Conservation (phyloP, 2,113 vertebrate genomes). For the Progne subis region DNA sequence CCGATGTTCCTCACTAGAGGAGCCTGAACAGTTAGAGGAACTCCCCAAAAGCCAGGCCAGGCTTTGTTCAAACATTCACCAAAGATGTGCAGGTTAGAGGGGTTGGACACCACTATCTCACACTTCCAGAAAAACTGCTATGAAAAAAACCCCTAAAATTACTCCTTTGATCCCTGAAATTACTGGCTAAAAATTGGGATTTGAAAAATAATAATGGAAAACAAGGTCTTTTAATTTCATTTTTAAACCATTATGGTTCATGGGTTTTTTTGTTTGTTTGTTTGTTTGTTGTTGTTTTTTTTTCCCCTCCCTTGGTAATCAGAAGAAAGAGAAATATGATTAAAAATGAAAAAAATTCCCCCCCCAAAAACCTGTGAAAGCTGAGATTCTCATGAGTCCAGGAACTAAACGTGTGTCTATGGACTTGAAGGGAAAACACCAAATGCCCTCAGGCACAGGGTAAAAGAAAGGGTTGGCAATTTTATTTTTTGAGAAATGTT, state of each 20-base stretch:
- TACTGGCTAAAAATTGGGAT: background rate
- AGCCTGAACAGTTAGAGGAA: background rate
- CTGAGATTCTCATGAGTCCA: background rate
- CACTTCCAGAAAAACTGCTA: background rate
- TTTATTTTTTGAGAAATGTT: background rate
- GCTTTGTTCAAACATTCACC: background rate
- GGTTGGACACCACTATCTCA: background rate
- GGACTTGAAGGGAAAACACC: background rate
- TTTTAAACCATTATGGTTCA: background rate
- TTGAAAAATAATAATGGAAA: constrained; percentile 26
- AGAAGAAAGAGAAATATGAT: constrained; percentile 35
- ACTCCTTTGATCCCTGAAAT: background rate
- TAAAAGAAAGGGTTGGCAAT: background rate
- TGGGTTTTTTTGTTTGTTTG: background rate
- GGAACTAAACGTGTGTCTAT: background rate
- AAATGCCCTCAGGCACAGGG: background rate
- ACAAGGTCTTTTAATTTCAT: background rate
- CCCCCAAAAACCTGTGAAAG: constrained; percentile 2
- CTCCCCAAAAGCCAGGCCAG: background rate
- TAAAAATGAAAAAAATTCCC: background rate
- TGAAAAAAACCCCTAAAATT: background rate
- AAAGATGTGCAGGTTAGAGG: background rate
- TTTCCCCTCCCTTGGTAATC: background rate
- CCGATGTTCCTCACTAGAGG: background rate
- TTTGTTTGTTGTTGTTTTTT: background rate